Evolutionary conservation across 2,797 vertebrate species (phyloP).

Genomic region (Typhlichthys eigenmanni): DNA sequence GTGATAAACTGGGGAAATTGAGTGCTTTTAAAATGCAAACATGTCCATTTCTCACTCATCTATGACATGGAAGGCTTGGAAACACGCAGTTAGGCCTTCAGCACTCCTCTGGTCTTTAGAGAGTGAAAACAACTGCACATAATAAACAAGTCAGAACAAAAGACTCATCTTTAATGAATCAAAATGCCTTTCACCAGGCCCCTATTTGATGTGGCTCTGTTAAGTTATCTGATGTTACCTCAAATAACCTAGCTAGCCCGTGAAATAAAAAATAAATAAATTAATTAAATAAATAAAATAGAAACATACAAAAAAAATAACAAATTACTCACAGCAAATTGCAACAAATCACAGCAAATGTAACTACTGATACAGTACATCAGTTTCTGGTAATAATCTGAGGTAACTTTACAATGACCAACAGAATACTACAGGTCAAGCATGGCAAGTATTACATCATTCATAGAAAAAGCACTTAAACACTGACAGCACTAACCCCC

Average conservation of each 20-base stretch:
- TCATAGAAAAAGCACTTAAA: background rate
- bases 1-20: no score
- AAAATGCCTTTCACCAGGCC: constrained; percentile 13
- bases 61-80: constrained; percentile 20
- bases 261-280: no score
- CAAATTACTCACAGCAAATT: no score
- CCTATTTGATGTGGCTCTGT: constrained; percentile 29
- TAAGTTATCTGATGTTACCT: constrained; percentile 16
- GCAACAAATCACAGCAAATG: no score
- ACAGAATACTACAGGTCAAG: constrained; percentile 2
- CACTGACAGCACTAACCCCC: background rate
- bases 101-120: constrained; percentile 22
- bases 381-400: no score
- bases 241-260: constrained; percentile 2
- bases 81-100: constrained; percentile 17
- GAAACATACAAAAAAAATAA: no score
- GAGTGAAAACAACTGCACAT: constrained; percentile 24
- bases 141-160: constrained; percentile 24
- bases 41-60: constrained; percentile 14
- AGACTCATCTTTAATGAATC: constrained; percentile 15
- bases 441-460: constrained; percentile 6
- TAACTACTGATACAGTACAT: no score
- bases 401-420: no score
- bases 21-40: constrained; percentile 9
- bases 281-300: no score